Base-by-base conservation (phyloP, 2,888 invertebrate species). In the Chymomyza amoena region DNA sequence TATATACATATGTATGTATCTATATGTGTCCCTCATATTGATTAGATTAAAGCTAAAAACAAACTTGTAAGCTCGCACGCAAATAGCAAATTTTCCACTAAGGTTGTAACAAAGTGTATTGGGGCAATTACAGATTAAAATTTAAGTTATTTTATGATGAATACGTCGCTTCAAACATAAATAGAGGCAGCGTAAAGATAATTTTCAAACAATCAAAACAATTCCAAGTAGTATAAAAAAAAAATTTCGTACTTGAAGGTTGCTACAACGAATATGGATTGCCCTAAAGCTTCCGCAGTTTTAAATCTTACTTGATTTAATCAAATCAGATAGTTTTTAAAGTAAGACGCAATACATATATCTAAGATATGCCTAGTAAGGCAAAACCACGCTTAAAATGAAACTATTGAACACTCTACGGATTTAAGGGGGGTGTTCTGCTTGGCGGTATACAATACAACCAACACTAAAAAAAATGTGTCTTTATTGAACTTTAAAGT, bases 41-140 rank as follows among this genome's bases (percentile, higher is more conserved):
- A 78, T 79, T 69, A 80, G 75, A 75, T 72, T 67, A 70, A 69
- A 25, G 52, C 56, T 28, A 57, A 66, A 68, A 62, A 56, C 62
- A 63, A 16, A 65, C 51, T 52, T 16, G 62, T 56, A 9, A 25
- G 25, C 57, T 7, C 15, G 60, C 51, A 18, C 61, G 52, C 28
- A 57, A 64, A 72, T 36, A 62, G 52, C 65, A 74, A 74, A 68
- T 64, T 77, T 76, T 80, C 67, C 73, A 69, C 65, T 75, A 68
- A 28, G 63, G 25, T 36, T 60, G 67, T 52, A 61, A 66, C 61
- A 63, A 45, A 57, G 54, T 25, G 25, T 57, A 74, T 65, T 60
- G 39, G 62, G 57, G 20, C 25, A 69, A 66, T 54, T 54, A 25
- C n/a, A 50, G 5, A 10, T 13, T 13, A 45, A 4, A 45, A 13